Percentiles rank a stretch among this genome's conserved stretches.
These are phyloP conservation scores for Zosterops pallidus DNA, from an alignment of 2,113 vertebrate genomes.

Conservation along the genomic window DNA sequence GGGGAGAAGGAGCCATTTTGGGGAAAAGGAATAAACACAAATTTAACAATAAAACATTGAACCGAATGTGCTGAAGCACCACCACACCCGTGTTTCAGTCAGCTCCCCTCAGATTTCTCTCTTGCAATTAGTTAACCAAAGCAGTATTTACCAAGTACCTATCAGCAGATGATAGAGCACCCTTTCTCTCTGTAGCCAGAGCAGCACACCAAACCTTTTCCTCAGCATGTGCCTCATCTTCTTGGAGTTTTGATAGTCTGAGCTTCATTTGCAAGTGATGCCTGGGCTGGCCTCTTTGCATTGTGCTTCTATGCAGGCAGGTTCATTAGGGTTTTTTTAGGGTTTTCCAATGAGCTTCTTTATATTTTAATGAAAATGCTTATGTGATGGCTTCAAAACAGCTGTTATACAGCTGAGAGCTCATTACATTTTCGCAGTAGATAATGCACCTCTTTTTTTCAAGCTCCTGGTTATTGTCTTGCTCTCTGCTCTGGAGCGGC, in stretches of 20 bases:
- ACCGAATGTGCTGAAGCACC: too few relatives aligned
- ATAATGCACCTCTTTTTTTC: constrained; percentile 75
- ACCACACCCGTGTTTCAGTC: background rate
- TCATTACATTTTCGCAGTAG: constrained; percentile 63
- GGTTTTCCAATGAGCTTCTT: background rate
- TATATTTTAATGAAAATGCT: background rate
- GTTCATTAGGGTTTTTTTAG: background rate
- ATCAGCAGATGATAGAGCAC: background rate
- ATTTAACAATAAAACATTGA: too few relatives aligned
- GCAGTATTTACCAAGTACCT: background rate
- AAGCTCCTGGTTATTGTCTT: constrained; percentile 74
- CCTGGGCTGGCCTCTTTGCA: background rate
- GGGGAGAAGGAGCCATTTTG: too few relatives aligned
- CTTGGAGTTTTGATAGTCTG: background rate
- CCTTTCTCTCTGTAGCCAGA: background rate
- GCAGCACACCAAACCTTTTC: background rate
- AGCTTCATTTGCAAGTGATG: background rate
- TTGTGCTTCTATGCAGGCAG: background rate
- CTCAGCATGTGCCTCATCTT: background rate
- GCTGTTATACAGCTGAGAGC: background rate
- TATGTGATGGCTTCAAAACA: background rate
- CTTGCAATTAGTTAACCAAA: background rate
- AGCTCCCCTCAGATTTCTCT: background rate
- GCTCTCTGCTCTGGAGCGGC: constrained; percentile 73
- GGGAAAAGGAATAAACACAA: too few relatives aligned